Conservation (phyloP, 1,140 invertebrate genomes). For the Aphelinus certus region DNA sequence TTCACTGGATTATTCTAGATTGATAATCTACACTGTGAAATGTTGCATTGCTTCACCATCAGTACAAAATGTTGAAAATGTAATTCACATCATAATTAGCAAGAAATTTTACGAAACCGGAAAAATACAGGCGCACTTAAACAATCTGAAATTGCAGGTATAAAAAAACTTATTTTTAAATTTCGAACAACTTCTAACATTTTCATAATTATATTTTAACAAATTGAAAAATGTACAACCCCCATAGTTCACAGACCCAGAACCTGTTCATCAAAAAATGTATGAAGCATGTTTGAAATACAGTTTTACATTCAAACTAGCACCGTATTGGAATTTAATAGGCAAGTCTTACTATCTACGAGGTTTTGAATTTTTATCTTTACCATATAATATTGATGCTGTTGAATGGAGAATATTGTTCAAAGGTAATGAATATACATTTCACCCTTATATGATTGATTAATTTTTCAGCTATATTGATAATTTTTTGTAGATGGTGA, state of each 20-base stretch:
- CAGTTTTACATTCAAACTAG: constrained; percentile 47
- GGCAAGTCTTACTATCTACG: constrained; percentile 45
- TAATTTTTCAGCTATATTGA: background rate
- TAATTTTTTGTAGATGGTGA: constrained; percentile 37
- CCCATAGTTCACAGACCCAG: constrained; percentile 19
- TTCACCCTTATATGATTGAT: background rate
- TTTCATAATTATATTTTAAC: background rate
- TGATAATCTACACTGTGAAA: constrained; percentile 44
- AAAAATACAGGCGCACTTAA: constrained; percentile 42
- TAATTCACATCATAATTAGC: constrained; percentile 43
- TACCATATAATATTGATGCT: constrained; percentile 40
- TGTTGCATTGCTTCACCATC: constrained; percentile 51
- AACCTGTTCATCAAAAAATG: constrained; percentile 39
- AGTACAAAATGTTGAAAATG: constrained; percentile 29
- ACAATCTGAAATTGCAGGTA: constrained; percentile 40
- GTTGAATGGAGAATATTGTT: constrained; percentile 47
- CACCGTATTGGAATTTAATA: constrained; percentile 54
- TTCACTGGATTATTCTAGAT: constrained; percentile 41
- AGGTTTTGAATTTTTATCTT: constrained; percentile 50
- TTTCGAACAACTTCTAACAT: constrained; percentile 3
- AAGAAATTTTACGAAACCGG: constrained; percentile 40
- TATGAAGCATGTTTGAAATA: constrained; percentile 51
- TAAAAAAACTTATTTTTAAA: constrained; percentile 5
- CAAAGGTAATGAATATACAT: constrained; percentile 38
- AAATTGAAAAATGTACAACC: background rate